These are phyloP conservation scores for Calycopis cecrops DNA, from an alignment of 1,140 invertebrate species.

Conservation along the genomic window DNA sequence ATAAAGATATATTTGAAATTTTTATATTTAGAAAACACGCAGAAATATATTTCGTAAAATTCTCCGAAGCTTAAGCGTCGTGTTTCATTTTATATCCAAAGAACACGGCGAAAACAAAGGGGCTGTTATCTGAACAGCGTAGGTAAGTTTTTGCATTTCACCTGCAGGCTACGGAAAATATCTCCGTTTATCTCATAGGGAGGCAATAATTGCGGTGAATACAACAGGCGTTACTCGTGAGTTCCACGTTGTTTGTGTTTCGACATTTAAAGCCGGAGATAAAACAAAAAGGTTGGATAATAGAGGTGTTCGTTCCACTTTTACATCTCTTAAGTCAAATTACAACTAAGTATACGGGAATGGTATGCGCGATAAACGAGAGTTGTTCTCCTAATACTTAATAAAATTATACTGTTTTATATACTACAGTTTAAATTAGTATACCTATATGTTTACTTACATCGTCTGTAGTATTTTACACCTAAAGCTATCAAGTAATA, in stretches of 20 bases:
- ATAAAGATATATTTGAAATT: no score
- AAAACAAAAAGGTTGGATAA: conserved; percentile 43
- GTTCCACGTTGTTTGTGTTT: conserved; percentile 36
- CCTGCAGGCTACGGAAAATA: conserved; percentile 37
- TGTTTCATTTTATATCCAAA: conserved; percentile 19
- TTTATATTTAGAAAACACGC: no score
- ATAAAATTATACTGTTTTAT: background rate
- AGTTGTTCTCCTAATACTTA: conserved; percentile 3
- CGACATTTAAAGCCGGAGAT: conserved; percentile 35
- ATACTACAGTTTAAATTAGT: no score
- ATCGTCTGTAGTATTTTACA: no score
- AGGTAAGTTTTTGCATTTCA: conserved; percentile 44
- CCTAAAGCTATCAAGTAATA: no score
- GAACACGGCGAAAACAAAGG: conserved; percentile 30
- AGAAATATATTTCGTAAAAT: no score
- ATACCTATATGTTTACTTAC: no score
- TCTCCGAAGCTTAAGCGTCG: background rate
- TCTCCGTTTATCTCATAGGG: conserved; percentile 37
- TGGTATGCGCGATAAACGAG: conserved; percentile 1
- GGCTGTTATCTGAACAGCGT: conserved; percentile 35
- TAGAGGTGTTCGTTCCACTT: conserved; percentile 34
- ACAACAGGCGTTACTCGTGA: conserved; percentile 35
- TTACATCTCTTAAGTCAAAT: conserved; percentile 33
- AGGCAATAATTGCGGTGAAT: conserved; percentile 46
- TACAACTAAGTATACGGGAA: conserved; percentile 19